These are phyloP conservation scores for Zygothrica quintamaculata DNA, from an alignment of 2,888 invertebrate species.

Conservation along the genomic window DNA sequence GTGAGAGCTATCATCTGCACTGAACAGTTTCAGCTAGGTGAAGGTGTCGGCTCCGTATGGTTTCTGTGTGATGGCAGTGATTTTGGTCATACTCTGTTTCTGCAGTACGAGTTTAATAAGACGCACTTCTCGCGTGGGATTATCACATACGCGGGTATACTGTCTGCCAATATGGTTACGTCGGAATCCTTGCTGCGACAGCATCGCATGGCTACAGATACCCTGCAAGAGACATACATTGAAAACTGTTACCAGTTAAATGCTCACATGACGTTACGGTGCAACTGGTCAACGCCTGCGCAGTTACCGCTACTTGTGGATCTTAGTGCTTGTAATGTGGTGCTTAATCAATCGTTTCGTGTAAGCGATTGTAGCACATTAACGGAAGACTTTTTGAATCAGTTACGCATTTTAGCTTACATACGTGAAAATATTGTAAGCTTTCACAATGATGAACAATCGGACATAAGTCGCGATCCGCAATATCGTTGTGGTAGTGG, in stretches of 20 bases:
- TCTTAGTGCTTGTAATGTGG: conserved; percentile 77
- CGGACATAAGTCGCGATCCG: conserved; percentile 62
- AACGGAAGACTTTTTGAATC: conserved; percentile 81
- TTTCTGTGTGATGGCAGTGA: conserved; percentile 87
- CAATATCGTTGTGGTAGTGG: conserved; percentile 81
- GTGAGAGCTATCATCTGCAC: conserved; percentile 76
- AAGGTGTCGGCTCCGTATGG: conserved; percentile 85
- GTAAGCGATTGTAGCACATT: conserved; percentile 67
- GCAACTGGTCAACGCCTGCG: conserved; percentile 73
- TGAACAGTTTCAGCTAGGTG: conserved; percentile 67
- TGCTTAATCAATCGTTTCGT: conserved; percentile 77
- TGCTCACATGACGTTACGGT: conserved; percentile 72
- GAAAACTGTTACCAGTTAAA: conserved; percentile 81
- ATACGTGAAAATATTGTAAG: conserved; percentile 83
- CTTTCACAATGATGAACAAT: conserved; percentile 64
- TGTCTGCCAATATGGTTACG: conserved; percentile 66
- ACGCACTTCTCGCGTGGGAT: conserved; percentile 76
- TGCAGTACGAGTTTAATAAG: conserved; percentile 75
- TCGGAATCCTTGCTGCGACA: conserved; percentile 64
- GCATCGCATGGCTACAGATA: conserved; percentile 58
- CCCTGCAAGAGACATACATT: conserved; percentile 62
- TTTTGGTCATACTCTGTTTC: conserved; percentile 83
- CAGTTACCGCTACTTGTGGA: conserved; percentile 72
- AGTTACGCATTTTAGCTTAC: conserved; percentile 77
- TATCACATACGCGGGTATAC: conserved; percentile 72